Evolutionary conservation across 1,140 invertebrate species (phyloP), one percentile per base, ranked within the genome.

Genomic region (Mya arenaria): DNA sequence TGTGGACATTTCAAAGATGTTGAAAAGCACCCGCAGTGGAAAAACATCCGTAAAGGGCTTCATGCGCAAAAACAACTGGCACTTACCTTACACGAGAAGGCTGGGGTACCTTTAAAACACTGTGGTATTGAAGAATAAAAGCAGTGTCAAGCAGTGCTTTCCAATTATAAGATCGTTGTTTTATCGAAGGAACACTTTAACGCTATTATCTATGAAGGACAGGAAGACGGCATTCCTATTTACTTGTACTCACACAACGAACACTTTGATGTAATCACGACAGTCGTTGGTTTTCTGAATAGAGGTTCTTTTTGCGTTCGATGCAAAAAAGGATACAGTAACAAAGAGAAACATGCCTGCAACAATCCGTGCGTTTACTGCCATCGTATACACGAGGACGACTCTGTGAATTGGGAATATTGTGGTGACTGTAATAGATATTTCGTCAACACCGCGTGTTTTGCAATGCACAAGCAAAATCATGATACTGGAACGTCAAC

Each of bases 211-310:
- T 85, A 78, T 74, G 36, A 48, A 23, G 79, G 84, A 73, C 74
- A 72, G 13, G 66, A 72, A 8, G 41, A 73, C 1, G 72, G 78
- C 13, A 82, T 66, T 19, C 77, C 79, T 37, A 84, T 84, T 34
- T 80, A 82, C 34, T 52, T 82, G 19, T 82, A 74, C 44, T 60
- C 36, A 36, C 73, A 78, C 36, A 60, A 82, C 55, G 36, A 73
- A 5, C 84, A 85, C 60, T 85, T 60, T 79, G 73, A 78, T 56
- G 73, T 85, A 17, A 80, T 84, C 17, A 85, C 72, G 1, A 82
- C 37, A 17, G 77, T 85, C 66, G 36, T 74, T 13, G 78, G 55
- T 1, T 85, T 85, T 58, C 36, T 85, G 4, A 65, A 25, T 10
- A 44, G 32, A 60, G 82, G 23, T 41, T 78, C 78, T 39, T 79